Percentiles rank a stretch among this genome's conserved stretches.
These are phyloP conservation scores for Lycocorax pyrrhopterus DNA, from an alignment of 2,113 vertebrate genomes.

Conservation along the genomic window DNA sequence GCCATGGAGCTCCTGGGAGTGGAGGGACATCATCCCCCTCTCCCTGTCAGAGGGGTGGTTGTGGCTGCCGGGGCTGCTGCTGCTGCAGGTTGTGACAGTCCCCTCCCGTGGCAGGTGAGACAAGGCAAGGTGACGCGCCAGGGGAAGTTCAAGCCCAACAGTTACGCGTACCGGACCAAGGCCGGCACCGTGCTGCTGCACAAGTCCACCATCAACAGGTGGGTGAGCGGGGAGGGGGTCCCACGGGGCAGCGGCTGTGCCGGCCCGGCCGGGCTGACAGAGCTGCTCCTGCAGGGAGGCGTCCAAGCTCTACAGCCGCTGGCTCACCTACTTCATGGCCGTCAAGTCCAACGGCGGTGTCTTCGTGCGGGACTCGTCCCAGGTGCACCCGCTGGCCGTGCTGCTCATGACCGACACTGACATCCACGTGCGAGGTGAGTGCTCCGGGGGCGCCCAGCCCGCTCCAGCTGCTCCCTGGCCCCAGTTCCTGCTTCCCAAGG, in stretches of 20 bases:
- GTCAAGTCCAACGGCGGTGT: slow-evolving; percentile 86
- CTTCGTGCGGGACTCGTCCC: slow-evolving; percentile 91
- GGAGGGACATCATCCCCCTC: accelerated
- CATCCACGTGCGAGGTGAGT: slow-evolving; percentile 81
- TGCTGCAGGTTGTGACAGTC: neutral
- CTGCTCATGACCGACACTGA: slow-evolving; percentile 88
- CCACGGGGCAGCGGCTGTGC: accelerated
- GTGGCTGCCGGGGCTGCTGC: neutral
- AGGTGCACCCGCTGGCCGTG: slow-evolving; percentile 88
- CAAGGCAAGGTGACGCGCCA: slow-evolving; percentile 85
- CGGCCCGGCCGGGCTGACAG: accelerated
- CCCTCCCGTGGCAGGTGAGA: slow-evolving; percentile 74
- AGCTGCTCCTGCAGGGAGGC: slow-evolving; percentile 70
- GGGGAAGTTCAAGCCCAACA: slow-evolving; percentile 91
- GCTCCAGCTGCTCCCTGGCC: neutral
- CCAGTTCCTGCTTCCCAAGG: accelerated
- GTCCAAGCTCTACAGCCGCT: slow-evolving; percentile 82
- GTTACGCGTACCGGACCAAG: slow-evolving; percentile 76
- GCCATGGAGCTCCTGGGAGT: accelerated
- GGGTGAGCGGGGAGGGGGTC: neutral
- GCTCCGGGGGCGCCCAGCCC: neutral
- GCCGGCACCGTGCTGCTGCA: slow-evolving; percentile 88
- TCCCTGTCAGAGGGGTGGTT: accelerated
- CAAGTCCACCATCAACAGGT: slow-evolving; percentile 94
- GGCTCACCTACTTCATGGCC: slow-evolving; percentile 92